These are phyloP conservation scores for Torymus auratus DNA, from an alignment of 2,888 invertebrate genomes.

Conservation along the genomic window DNA sequence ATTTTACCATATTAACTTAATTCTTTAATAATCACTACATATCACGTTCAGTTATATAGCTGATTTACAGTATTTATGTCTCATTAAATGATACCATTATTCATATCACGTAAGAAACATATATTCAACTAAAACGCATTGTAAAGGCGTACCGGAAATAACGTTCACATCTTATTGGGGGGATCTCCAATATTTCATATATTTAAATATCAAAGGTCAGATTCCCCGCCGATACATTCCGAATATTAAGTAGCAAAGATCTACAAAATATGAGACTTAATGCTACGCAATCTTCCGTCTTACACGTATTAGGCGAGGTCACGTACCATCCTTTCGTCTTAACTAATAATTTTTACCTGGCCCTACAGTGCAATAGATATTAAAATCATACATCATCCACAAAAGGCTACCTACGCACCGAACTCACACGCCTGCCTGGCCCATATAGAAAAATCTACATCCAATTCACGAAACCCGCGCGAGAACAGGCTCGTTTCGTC, in stretches of 20 bases:
- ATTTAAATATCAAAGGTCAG: conserved; percentile 18
- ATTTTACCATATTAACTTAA: too few relatives aligned
- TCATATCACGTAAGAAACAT: too few relatives aligned
- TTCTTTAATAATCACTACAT: too few relatives aligned
- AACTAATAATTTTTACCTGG: conserved; percentile 12
- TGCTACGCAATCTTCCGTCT: not conserved
- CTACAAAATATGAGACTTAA: not conserved
- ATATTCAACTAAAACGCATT: too few relatives aligned
- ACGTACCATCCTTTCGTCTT: not conserved
- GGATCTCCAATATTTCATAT: not conserved
- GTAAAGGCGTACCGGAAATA: too few relatives aligned
- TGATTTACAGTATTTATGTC: too few relatives aligned
- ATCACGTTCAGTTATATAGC: too few relatives aligned
- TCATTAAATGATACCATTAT: too few relatives aligned
- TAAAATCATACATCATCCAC: conserved; percentile 25
- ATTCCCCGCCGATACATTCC: not conserved
- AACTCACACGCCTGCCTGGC: too few relatives aligned
- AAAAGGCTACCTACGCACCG: not conserved
- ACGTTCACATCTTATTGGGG: not conserved
- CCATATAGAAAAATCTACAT: conserved; percentile 9
- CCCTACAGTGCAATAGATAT: conserved; percentile 22
- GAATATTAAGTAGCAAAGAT: conserved; percentile 28
- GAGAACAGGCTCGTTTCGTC: not conserved
- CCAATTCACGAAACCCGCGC: not conserved
- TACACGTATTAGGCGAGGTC: not conserved